These are phyloP conservation scores for Peromyscus attwateri DNA, from an alignment of 2,797 vertebrate species.

Conservation along the genomic window DNA sequence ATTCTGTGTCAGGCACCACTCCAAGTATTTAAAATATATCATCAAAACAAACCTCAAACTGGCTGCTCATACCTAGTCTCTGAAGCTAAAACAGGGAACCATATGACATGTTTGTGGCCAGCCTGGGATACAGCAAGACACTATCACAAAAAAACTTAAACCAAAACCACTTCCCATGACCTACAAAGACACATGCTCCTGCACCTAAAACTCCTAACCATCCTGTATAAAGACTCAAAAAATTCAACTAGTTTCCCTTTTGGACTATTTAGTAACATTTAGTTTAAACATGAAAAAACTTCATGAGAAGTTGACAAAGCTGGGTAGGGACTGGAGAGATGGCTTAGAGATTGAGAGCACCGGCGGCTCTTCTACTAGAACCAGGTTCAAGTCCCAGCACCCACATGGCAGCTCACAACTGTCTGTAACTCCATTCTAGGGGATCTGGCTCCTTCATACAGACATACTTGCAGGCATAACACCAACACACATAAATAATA, in stretches of 20 bases:
- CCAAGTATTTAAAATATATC: background rate
- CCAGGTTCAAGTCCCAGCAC: background rate
- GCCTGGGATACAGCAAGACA: background rate
- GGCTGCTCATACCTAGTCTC: background rate
- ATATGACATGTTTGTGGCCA: background rate
- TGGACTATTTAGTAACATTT: background rate
- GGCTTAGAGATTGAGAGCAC: background rate
- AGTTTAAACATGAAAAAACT: background rate
- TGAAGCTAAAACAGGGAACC: background rate
- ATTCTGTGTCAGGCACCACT: background rate
- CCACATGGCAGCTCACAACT: background rate
- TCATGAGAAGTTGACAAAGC: background rate
- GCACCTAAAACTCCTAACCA: background rate
- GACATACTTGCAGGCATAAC: background rate
- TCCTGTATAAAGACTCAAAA: background rate
- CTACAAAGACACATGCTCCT: background rate
- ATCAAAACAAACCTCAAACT: constrained; percentile 52
- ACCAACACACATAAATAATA: background rate
- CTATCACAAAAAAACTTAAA: background rate
- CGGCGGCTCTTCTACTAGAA: background rate
- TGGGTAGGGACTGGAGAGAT: background rate
- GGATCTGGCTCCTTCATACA: background rate
- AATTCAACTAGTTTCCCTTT: background rate
- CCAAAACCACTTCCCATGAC: background rate
- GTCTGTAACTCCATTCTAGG: background rate